Base-by-base conservation (phyloP, 2,888 invertebrate genomes). In the Oxyscelio sp. region DNA sequence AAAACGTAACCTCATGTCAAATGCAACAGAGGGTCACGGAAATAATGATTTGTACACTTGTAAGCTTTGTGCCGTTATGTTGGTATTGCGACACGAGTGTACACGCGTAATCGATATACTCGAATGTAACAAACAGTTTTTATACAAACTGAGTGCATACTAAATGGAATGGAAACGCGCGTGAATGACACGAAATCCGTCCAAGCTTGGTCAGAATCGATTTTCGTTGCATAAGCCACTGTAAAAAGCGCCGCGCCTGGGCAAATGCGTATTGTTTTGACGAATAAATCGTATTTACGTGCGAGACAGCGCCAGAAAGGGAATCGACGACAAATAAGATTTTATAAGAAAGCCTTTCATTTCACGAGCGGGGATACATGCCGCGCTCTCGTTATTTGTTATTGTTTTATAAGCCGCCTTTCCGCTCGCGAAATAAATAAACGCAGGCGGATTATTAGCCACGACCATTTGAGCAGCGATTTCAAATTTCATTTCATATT, bases 151-250 rank as follows among this genome's bases (percentile, higher is more conserved):
- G 65, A 84, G 84, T 80, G 79, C 80, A 77, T 77, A 77, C 80
- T 79, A 71, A 80, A 84, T 84, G 80, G 80, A 84, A 84, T 84
- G 84, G 77, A 80, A 84, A 84, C 84, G 75, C 66, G 75, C 84
- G 84, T 65, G 77, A 83, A 83, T 83, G 77, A 77, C 77, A 70
- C 66, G 65, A 84, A 80, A 84, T 80, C 75, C 74, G 79, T 70
- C 71, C 80, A 71, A 74, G 75, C 77, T 71, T 77, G 65, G 52
- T 71, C 61, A 19, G 50, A 27, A 83, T 83, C 79, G 83, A 83
- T 83, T 83, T 75, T 79, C 74, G 65, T 77, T 77, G 65, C 77
- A 77, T 73, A 77, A 83, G 77, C 73, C 63, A 21, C 45, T 15
- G 66, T 59, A 83, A 77, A 83, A 83, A 73, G 71, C 66, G 66